phyloP scores from a whole-genome alignment of 2,797 vertebrate genomes.

The Tragopan temminckii region DNA sequence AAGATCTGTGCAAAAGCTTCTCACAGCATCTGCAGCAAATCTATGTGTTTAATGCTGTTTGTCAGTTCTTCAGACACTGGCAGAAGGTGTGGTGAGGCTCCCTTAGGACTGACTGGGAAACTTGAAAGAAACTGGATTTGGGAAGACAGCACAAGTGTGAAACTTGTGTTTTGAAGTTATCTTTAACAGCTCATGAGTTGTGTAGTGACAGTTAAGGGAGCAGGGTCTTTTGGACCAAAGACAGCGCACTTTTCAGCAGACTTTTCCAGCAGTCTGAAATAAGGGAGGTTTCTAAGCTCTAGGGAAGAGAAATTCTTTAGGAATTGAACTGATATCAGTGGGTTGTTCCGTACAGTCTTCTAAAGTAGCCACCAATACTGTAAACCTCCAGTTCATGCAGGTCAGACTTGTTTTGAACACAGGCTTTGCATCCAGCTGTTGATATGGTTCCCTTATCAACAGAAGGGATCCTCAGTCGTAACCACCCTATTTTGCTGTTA shows the following conservation, averaged over 20 bases:
- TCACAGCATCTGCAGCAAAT: not conserved
- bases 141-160: not conserved
- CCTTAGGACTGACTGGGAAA: not conserved
- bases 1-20: not conserved
- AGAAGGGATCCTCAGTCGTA: not conserved
- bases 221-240: not conserved
- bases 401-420: slow-evolving; percentile 25
- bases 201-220: not conserved
- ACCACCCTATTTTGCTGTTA: not conserved
- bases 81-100: not conserved
- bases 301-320: not conserved
- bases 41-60: not conserved
- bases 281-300: not conserved
- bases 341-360: not conserved
- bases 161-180: not conserved
- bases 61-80: not conserved
- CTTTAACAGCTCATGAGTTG: not conserved
- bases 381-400: not conserved
- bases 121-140: not conserved
- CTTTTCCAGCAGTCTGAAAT: not conserved
- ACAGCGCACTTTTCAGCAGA: not conserved
- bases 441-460: not conserved
- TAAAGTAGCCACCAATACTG: not conserved
- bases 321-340: not conserved
- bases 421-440: not conserved